A percentile compares a stretch with the other conserved stretches of the same genome.
Evolutionary conservation across 2,113 vertebrate genomes (phyloP).

Genomic region (Oreochromis niloticus): DNA sequence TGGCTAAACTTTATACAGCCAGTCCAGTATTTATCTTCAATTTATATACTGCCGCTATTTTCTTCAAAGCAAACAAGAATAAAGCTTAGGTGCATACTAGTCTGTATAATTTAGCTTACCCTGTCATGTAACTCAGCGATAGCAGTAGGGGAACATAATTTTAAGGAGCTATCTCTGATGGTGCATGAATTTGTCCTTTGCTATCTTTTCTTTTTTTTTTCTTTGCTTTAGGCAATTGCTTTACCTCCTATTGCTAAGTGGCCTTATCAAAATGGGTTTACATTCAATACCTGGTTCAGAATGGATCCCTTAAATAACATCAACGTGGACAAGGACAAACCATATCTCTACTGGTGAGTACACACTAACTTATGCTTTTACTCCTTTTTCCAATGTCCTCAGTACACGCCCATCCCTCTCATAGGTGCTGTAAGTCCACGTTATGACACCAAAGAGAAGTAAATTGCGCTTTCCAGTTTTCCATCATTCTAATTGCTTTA

Average conservation of each 20-base stretch:
- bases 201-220: neutral
- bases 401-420: neutral
- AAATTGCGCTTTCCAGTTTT: neutral
- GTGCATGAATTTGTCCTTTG: neutral
- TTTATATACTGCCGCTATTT: neutral
- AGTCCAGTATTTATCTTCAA: neutral
- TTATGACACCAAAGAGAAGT: neutral
- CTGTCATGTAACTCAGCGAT: neutral
- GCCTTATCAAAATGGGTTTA: constrained; percentile 98
- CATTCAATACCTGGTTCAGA: constrained; percentile 97
- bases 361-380: constrained; percentile 20
- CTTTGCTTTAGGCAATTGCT: constrained; percentile 82
- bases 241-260: constrained; percentile 98
- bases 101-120: neutral
- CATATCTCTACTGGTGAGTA: constrained; percentile 96
- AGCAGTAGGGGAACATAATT: neutral
- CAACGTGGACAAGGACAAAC: constrained; percentile 96
- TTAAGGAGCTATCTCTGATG: neutral
- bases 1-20: neutral
- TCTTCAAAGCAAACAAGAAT: neutral
- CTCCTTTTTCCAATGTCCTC: neutral
- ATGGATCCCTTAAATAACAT: constrained; percentile 98
- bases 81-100: neutral
- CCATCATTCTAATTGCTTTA: constrained; percentile 12
- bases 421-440: neutral